These are phyloP conservation scores for Zophobas atratus DNA, from an alignment of 1,140 invertebrate species.

Conservation along the genomic window DNA sequence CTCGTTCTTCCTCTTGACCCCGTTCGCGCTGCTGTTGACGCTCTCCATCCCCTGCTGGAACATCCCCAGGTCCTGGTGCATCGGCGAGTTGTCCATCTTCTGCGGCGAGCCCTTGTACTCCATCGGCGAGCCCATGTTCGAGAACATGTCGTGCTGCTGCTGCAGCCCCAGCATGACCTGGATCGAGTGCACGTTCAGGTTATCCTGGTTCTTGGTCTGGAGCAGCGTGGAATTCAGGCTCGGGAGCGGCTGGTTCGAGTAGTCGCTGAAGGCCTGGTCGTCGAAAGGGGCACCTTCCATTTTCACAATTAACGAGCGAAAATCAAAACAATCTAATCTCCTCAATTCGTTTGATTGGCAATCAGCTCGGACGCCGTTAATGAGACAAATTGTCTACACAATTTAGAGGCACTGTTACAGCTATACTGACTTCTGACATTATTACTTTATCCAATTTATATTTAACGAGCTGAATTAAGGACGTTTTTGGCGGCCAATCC, in stretches of 20 bases:
- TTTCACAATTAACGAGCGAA: conserved; percentile 55
- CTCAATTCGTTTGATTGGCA: conserved; percentile 32
- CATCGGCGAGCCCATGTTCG: conserved; percentile 63
- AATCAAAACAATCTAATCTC: conserved; percentile 62
- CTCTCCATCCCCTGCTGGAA: conserved; percentile 64
- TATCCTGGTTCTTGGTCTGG: conserved; percentile 65
- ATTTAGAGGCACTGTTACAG: conserved; percentile 57
- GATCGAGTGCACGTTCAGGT: conserved; percentile 74
- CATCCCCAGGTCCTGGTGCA: conserved; percentile 65
- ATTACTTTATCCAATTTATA: conserved; percentile 69
- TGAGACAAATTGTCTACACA: conserved; percentile 52
- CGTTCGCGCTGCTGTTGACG: conserved; percentile 67
- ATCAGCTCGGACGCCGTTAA: conserved; percentile 16
- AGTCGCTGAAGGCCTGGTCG: conserved; percentile 83
- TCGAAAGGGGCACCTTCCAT: conserved; percentile 85
- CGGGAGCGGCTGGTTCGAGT: conserved; percentile 74
- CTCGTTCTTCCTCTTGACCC: conserved; percentile 72
- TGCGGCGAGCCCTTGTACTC: conserved; percentile 65
- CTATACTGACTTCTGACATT: conserved; percentile 68
- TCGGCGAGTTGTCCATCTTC: conserved; percentile 63
- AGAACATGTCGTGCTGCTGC: conserved; percentile 69
- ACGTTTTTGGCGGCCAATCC: conserved; percentile 50
- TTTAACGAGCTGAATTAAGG: conserved; percentile 67
- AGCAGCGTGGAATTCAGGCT: conserved; percentile 67
- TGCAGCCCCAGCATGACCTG: conserved; percentile 83